Evolutionary conservation across 1,140 invertebrate genomes (phyloP).

Genomic region (Heliconius hewitsoni): DNA sequence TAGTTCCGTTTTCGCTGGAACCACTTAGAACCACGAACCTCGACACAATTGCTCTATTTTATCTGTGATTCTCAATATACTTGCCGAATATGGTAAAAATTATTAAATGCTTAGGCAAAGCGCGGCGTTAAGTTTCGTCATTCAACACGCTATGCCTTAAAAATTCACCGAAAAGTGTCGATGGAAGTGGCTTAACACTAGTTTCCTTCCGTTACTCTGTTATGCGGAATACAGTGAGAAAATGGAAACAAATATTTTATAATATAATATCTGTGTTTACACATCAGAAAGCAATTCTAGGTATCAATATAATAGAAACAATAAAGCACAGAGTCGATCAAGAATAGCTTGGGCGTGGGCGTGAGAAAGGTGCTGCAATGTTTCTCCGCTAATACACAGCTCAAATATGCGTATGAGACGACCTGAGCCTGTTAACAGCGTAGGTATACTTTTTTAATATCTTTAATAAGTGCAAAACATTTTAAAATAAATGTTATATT

Average conservation of each 20-base stretch:
- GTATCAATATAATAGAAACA: slow-evolving; percentile 47
- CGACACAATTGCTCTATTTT: slow-evolving; percentile 1
- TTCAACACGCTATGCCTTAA: too few species aligned
- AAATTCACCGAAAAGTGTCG: too few species aligned
- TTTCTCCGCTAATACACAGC: slow-evolving; percentile 56
- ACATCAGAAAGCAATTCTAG: slow-evolving; percentile 9
- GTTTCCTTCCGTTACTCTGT: too few species aligned
- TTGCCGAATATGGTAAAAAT: neutral
- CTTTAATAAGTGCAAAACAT: neutral
- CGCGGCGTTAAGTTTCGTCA: too few species aligned
- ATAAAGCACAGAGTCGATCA: slow-evolving; percentile 58
- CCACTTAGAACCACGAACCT: slow-evolving; percentile 21
- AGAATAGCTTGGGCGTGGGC: slow-evolving; percentile 61
- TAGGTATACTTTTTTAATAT: neutral
- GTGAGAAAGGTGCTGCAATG: slow-evolving; percentile 61
- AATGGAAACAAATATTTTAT: neutral
- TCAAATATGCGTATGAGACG: slow-evolving; percentile 56
- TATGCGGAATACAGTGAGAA: too few species aligned
- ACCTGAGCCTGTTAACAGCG: slow-evolving; percentile 24
- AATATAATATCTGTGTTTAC: neutral
- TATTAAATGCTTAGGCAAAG: too few species aligned
- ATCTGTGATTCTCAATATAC: neutral
- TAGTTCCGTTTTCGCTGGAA: slow-evolving; percentile 57
- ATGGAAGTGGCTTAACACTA: too few species aligned
- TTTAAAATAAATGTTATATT: neutral